Evolutionary conservation across 2,888 invertebrate genomes (phyloP).

Genomic region (Meganola albula): DNA sequence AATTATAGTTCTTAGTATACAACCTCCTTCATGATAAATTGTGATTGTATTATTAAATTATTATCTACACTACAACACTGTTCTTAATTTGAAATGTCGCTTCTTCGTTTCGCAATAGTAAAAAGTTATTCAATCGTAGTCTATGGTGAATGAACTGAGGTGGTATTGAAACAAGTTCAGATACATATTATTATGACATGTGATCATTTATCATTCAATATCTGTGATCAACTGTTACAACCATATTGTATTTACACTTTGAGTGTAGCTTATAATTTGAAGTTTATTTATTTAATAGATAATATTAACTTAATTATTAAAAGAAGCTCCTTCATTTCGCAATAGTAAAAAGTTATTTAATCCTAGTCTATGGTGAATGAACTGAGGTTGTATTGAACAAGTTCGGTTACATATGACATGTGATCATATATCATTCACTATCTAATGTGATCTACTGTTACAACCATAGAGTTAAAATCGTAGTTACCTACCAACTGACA

Average conservation of each 20-base stretch:
- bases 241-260: no score
- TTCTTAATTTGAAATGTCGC: no score
- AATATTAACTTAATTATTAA: no score
- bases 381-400: constrained; percentile 44
- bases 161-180: constrained; percentile 45
- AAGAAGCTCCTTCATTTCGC: constrained; percentile 1
- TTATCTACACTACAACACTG: no score
- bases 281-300: no score
- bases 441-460: constrained; percentile 59
- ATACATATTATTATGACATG: constrained; percentile 46
- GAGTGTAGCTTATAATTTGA: no score
- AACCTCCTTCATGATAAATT: no score
- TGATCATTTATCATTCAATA: constrained; percentile 58
- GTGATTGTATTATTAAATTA: no score
- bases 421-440: constrained; percentile 58
- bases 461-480: no score
- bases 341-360: constrained; percentile 13
- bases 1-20: no score
- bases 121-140: constrained; percentile 18
- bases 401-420: constrained; percentile 46
- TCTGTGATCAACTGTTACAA: constrained; percentile 59
- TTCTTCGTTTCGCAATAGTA: constrained; percentile 3
- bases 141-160: constrained; percentile 53
- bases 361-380: constrained; percentile 46
- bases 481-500: no score